These are phyloP conservation scores for Siniperca obscura DNA, from an alignment of 2,797 vertebrate genomes.

Conservation along the genomic window DNA sequence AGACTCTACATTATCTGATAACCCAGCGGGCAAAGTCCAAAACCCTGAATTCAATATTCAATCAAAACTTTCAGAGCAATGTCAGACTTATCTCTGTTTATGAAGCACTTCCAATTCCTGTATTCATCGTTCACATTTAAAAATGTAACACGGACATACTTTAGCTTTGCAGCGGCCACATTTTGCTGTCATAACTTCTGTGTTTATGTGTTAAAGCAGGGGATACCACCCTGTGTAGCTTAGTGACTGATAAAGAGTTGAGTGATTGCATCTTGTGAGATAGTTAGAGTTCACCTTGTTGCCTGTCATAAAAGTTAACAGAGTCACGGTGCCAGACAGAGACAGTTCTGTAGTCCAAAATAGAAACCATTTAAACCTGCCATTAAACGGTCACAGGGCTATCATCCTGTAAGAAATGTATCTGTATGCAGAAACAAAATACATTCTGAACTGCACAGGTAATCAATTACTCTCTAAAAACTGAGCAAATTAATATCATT, in stretches of 20 bases:
- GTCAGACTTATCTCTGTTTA: background rate
- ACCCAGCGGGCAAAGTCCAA: conserved; percentile 73
- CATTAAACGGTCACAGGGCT: background rate
- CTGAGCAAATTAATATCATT: background rate
- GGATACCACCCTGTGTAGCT: conserved; percentile 17
- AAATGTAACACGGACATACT: conserved; percentile 34
- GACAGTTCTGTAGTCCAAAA: background rate
- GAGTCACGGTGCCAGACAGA: background rate
- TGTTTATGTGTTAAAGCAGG: background rate
- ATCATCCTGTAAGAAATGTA: background rate
- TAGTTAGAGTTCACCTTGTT: conserved; percentile 38
- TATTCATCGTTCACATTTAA: background rate
- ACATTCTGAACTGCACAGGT: background rate
- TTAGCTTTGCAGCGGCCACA: conserved; percentile 25
- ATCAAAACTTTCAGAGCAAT: background rate
- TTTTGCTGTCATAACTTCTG: conserved; percentile 25
- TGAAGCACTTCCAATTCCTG: background rate
- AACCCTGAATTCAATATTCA: conserved; percentile 28
- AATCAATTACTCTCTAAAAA: background rate
- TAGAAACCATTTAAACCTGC: background rate
- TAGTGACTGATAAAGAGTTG: conserved; percentile 50
- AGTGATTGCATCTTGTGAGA: conserved; percentile 40
- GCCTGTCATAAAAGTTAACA: conserved; percentile 17
- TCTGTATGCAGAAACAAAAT: background rate
- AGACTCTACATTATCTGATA: conserved; percentile 50